A percentile compares a stretch with the other conserved stretches of the same genome.
Conservation (phyloP, 2,888 invertebrate genomes). For the Urechis unicinctus region DNA sequence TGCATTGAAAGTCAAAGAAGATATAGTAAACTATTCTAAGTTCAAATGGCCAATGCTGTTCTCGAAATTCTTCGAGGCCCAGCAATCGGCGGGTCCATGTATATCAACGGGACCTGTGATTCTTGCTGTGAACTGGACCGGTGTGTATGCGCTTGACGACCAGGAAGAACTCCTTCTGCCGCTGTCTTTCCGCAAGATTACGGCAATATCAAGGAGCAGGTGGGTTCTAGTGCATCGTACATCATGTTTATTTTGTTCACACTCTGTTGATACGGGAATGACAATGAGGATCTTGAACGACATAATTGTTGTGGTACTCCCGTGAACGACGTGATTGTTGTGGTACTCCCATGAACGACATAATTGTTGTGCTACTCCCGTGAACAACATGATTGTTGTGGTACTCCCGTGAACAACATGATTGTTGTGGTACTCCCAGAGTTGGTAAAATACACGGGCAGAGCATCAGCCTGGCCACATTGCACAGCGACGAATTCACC, state of each 20-base stretch:
- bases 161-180: slow-evolving; percentile 97
- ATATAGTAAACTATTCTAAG: slow-evolving; percentile 96
- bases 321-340: too few relatives aligned
- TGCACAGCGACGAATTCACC: slow-evolving; percentile 95
- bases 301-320: too few relatives aligned
- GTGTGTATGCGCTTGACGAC: slow-evolving; percentile 98
- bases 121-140: slow-evolving; percentile 99
- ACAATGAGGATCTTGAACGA: too few relatives aligned
- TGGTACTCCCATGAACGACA: too few relatives aligned
- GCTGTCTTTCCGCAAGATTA: slow-evolving; percentile 97
- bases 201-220: slow-evolving; percentile 64
- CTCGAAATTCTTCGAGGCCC: slow-evolving; percentile 96
- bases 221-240: slow-evolving; percentile 11
- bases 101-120: slow-evolving; percentile 99
- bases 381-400: too few relatives aligned
- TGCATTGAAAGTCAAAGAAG: slow-evolving; percentile 68
- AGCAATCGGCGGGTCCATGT: slow-evolving; percentile 80
- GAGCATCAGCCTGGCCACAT: slow-evolving; percentile 84
- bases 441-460: slow-evolving; percentile 82
- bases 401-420: too few relatives aligned
- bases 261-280: too few relatives aligned
- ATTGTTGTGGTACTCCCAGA: slow-evolving; percentile 46
- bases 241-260: too few relatives aligned
- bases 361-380: too few relatives aligned
- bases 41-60: slow-evolving; percentile 98